These are phyloP conservation scores for Oryzias celebensis DNA, from an alignment of 2,113 vertebrate species.

Conservation along the genomic window DNA sequence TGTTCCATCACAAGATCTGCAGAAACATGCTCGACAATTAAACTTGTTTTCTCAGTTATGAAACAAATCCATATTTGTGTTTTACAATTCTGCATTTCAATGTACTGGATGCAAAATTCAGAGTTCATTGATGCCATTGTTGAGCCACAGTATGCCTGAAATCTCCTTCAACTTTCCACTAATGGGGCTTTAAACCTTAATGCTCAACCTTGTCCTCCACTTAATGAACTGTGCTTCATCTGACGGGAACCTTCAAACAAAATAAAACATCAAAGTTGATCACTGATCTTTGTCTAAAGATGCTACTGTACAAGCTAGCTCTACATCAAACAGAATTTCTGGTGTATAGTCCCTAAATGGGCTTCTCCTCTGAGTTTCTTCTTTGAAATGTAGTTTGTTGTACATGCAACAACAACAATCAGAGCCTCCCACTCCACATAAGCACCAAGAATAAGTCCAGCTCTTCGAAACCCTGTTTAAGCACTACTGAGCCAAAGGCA, in stretches of 20 bases:
- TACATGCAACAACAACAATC: constrained; percentile 2
- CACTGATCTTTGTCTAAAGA: constrained; percentile 9
- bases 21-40: too few relatives aligned
- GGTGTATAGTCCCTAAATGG: background rate
- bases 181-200: too few relatives aligned
- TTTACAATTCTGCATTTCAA: too few relatives aligned
- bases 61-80: too few relatives aligned
- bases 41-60: too few relatives aligned
- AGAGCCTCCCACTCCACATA: background rate
- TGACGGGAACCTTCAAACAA: background rate
- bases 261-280: constrained; percentile 4
- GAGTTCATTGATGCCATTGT: too few relatives aligned
- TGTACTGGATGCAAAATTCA: too few relatives aligned
- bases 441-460: too few relatives aligned
- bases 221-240: background rate
- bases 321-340: constrained; percentile 7
- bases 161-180: too few relatives aligned
- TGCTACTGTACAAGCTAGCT: background rate
- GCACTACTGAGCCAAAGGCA: background rate
- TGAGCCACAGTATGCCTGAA: too few relatives aligned
- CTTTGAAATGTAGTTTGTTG: constrained; percentile 20
- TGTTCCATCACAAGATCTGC: too few relatives aligned
- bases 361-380: background rate
- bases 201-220: too few relatives aligned
- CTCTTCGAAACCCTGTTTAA: background rate